Evolutionary conservation across 2,797 vertebrate species (phyloP), one percentile per base, ranked within the genome.

Genomic region (Girardinus metallicus): DNA sequence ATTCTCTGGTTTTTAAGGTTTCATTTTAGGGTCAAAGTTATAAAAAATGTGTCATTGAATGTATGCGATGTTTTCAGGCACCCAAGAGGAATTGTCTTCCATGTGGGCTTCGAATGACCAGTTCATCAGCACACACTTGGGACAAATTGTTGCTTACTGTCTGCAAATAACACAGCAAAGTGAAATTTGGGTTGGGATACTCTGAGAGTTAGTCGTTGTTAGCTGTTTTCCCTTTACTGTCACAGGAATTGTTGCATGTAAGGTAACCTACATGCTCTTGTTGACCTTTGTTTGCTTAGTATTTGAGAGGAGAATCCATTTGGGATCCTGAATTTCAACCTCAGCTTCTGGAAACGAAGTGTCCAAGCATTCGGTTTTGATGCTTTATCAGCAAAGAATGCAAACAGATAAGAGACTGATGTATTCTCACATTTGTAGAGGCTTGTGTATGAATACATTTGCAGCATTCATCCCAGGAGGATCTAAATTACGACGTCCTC

Each of bases 401-500:
- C 3, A 15, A 26, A 43, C 41, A 44, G 7, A 36, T 44, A 29
- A 11, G 11, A 43, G 41, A 13, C 23, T 13, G 7, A 57, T 78
- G 18, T 80, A 31, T 73, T 46, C 76, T 0, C 66, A 29, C 73
- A 23, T 80, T 74, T 73, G n/a, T 15, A 77, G 34, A 70, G 70
- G 18, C 78, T n/a, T 78, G 53, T 79, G 47, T 79, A 13, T 36
- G 15, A 34, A 18, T 64, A 46, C 21, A 66, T 73, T 73, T 78
- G 75, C 76, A 5, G 71, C 62, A 62, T 77, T 78, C 68, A 43
- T 75, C 73, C 80, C n/a, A 13, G 79, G 75, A 60, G 13, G 0
- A 71, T 84, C 73, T 70, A 78, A 75, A 82, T 80, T 79, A 80
- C 82, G 70, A 44, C 74, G 77, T 86, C 85, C 39, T 83, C 80